Percentiles rank a stretch among this genome's conserved stretches.
phyloP scores from a whole-genome alignment of 2,113 vertebrate genomes.

The human (Homo sapiens) region DNA sequence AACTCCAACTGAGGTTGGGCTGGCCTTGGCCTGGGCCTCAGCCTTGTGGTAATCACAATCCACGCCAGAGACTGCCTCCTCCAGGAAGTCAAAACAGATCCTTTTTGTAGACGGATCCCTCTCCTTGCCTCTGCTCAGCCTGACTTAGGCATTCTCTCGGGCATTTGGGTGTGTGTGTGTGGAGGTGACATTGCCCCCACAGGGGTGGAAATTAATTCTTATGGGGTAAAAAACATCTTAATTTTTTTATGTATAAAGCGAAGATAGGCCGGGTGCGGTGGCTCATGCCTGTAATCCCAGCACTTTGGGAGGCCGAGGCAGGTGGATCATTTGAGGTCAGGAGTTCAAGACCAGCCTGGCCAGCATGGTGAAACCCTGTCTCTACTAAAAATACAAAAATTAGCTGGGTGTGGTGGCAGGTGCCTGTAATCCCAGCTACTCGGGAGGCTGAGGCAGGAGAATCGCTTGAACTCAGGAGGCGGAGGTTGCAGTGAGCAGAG shows the following conservation, averaged over 20 bases:
- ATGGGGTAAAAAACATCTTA: neutral
- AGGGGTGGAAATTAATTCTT: neutral
- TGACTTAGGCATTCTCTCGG: neutral
- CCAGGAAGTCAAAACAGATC: neutral
- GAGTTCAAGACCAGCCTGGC: too few relatives aligned
- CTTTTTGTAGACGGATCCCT: neutral
- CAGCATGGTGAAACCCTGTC: too few relatives aligned
- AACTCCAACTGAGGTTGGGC: neutral
- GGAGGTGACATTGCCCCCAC: neutral
- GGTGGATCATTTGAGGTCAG: too few relatives aligned
- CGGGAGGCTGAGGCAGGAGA: too few relatives aligned
- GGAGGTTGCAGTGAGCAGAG: too few relatives aligned
- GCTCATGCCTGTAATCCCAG: too few relatives aligned
- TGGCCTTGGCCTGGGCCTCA: neutral
- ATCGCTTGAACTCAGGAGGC: too few relatives aligned
- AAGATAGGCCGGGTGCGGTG: neutral
- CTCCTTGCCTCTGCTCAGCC: neutral
- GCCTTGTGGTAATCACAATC: neutral
- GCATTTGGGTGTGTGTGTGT: neutral
- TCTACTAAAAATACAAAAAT: too few relatives aligned
- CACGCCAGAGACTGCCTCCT: neutral
- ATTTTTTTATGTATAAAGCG: neutral
- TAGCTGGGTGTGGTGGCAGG: too few relatives aligned
- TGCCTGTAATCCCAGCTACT: too few relatives aligned
- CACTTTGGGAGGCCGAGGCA: too few relatives aligned